These are phyloP conservation scores for Chrosomus eos DNA, from an alignment of 2,797 vertebrate species.

Conservation along the genomic window DNA sequence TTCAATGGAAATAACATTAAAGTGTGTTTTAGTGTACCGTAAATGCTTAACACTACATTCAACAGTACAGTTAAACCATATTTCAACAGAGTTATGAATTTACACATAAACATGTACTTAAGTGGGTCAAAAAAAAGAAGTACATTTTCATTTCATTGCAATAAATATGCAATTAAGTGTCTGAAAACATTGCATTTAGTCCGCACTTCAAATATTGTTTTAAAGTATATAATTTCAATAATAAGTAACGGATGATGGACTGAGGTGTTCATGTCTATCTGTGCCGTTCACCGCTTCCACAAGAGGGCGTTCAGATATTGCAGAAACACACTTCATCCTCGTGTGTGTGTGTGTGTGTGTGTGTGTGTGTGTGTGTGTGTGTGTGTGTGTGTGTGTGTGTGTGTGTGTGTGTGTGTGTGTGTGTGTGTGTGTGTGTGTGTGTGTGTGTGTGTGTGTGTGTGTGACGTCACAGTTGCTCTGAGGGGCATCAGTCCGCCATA, in stretches of 20 bases:
- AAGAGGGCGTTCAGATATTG: constrained; percentile 7
- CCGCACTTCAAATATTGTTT: background rate
- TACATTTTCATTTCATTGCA: background rate
- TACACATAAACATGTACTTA: background rate
- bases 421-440: background rate
- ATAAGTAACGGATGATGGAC: too few species aligned
- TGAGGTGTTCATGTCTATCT: background rate
- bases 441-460: background rate
- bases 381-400: background rate
- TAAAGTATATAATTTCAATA: background rate
- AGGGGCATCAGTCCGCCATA: constrained; percentile 12
- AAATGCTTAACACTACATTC: background rate
- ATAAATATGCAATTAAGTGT: background rate
- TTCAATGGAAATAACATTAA: background rate
- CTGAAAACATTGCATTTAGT: background rate
- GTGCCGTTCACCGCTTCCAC: background rate
- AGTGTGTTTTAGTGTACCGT: background rate
- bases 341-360: background rate
- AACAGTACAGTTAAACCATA: background rate
- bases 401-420: background rate
- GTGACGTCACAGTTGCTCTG: background rate
- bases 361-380: background rate
- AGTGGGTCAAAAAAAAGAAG: too few species aligned
- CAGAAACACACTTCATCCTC: background rate
- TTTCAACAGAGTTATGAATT: background rate